These are phyloP conservation scores for Amblyopsis hoosieri DNA, from an alignment of 2,797 vertebrate species.

Conservation along the genomic window DNA sequence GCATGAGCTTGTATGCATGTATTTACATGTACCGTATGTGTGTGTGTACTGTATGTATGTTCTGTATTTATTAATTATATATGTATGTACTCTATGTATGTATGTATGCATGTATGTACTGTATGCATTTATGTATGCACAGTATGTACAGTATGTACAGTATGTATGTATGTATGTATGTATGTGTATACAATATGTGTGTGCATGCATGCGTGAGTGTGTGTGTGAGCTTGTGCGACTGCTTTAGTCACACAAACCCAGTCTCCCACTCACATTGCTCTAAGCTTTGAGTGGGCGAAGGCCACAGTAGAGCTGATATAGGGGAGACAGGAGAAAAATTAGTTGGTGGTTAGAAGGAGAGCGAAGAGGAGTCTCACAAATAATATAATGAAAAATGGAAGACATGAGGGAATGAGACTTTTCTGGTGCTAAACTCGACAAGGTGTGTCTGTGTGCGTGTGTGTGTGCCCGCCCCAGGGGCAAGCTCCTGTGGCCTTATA, in stretches of 20 bases:
- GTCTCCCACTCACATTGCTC: slow-evolving; percentile 77
- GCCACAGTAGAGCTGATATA: slow-evolving; percentile 62
- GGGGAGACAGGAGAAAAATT: slow-evolving; percentile 12
- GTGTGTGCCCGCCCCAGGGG: slow-evolving; percentile 35
- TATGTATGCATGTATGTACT: slow-evolving; percentile 1
- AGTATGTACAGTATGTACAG: no score
- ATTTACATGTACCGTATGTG: background rate
- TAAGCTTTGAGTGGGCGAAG: slow-evolving; percentile 79
- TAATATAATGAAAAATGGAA: slow-evolving; percentile 74
- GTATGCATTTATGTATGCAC: background rate
- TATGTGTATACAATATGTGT: slow-evolving; percentile 22
- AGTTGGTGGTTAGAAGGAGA: slow-evolving; percentile 19
- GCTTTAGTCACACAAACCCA: slow-evolving; percentile 73
- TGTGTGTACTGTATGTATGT: no score
- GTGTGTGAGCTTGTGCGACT: slow-evolving; percentile 64
- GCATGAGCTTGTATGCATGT: background rate
- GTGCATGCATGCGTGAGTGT: slow-evolving; percentile 21
- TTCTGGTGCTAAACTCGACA: slow-evolving; percentile 46
- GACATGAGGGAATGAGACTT: slow-evolving; percentile 70
- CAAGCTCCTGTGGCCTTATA: background rate
- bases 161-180: background rate
- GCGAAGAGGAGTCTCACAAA: slow-evolving; percentile 48
- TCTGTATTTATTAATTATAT: no score
- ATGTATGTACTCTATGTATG: background rate
- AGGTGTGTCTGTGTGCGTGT: slow-evolving; percentile 4